Base-by-base conservation (phyloP, 2,797 vertebrate species). In the Sternotherus odoratus region DNA sequence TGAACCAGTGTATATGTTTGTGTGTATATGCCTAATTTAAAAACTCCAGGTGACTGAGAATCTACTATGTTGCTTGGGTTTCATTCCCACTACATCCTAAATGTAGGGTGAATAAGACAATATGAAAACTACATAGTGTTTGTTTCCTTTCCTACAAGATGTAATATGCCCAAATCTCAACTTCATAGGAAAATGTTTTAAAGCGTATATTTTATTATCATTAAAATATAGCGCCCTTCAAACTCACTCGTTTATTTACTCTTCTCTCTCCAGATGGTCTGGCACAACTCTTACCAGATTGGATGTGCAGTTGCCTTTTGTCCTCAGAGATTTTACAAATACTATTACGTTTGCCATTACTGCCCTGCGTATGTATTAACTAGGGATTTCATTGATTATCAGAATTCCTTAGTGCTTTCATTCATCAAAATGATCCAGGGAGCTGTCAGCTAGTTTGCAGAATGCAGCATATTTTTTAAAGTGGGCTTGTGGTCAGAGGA, bases 311-410 rank as follows among this genome's bases (percentile, higher is more conserved):
- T 94, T 0, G 69, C 97, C 75, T 96, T n/a, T 39, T 98, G 98
- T 90, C 96, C 94, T n/a, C 91, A 97, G 24, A 43, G 46, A 0
- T 39, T 0, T 0, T 91, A 75, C 15, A 87, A 92, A 30, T 96
- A 96, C 54, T 97, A 77, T 88, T 98, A 98, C 0, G 97, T 99
- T 88, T 99, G 98, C 86, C 98, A 99, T 0, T 98, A 99, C 92
- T 99, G 98, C 92, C 98, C 98, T 1, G 54, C 81, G 98, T 99
- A 95, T 4, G 98, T 98, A 94, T 66, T 21, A 6, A 53, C 30
- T 46, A 77, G 26, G 51, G 39, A 83, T 24, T 88, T 85, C 24
- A 77, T 66, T 49, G 16, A 50, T 26, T 57, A 83, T 21, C 36
- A 36, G 50, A 17, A 74, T 43, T 77, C 69, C 48, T 85, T 79